Evolutionary conservation across 2,113 vertebrate species (phyloP), one percentile per base, ranked within the genome.

Genomic region (Echinops telfairi): DNA sequence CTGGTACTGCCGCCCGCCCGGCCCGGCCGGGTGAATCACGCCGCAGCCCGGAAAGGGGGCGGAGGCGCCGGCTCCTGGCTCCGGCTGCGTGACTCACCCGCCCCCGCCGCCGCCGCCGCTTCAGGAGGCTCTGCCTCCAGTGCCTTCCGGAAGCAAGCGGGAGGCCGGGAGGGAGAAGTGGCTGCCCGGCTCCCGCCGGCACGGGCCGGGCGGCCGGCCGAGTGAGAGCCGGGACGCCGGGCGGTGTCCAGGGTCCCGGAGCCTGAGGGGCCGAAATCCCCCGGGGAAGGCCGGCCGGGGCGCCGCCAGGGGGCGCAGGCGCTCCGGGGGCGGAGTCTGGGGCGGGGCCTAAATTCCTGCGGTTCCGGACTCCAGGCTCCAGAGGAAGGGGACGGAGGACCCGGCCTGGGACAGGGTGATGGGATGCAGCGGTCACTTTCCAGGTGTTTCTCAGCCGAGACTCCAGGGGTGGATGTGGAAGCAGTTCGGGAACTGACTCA

Each of bases 11-110:
- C 75, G 33, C 70, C 82, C 40, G 85, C 68, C 89, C 2, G 83
- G 95, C 77, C 73, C 12, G 92, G 93, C 68, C 89, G 95, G 89
- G 97, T 97, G 97, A 97, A 96, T 97, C 97, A 97, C 93, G 79
- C 93, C 85, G 94, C 94, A 91, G 95, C 93, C 88, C 76, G 62
- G 87, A 95, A 93, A 87, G 95, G 97, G 96, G 95, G 97, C 95
- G 92, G 96, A 95, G 94, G 96, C 91, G 94, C 96, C 96, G 90
- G 96, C 96, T 95, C 94, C 58, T 96, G 95, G 95, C 96, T 96
- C 97, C 96, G 92, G 95, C 95, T 92, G 96, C 95, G 94, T 97
- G 97, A 97, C 96, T 97, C 97, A 96, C 97, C 92, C 95, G 93
- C 96, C 97, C 94, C 97, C 96, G 95, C 94, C 78, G 83, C 89